Conservation (phyloP, 2,797 vertebrate species). For the Sebastes oblongus region DNA sequence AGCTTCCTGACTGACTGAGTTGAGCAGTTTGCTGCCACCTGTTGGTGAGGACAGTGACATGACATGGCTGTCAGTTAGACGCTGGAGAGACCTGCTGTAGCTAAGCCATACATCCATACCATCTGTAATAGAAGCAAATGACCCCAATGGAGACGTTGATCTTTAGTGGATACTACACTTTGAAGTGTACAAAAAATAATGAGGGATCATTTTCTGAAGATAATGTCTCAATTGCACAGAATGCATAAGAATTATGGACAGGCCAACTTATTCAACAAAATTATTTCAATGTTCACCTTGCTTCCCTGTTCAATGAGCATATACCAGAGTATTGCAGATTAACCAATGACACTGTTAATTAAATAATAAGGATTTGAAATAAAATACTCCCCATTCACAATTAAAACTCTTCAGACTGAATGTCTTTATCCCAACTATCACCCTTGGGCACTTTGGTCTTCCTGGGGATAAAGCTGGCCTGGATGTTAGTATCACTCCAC, state of each 20-base stretch:
- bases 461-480: not conserved
- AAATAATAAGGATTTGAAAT: not conserved
- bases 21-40: conserved; percentile 81
- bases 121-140: not conserved
- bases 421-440: not conserved
- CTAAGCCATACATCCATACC: not conserved
- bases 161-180: not conserved
- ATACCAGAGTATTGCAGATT: not conserved
- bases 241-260: not conserved
- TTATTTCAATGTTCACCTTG: not conserved
- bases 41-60: conserved; percentile 49
- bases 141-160: not conserved
- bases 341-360: not conserved
- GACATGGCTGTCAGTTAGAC: conserved; percentile 1
- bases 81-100: not conserved
- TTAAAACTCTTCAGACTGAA: not conserved
- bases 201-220: not conserved
- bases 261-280: not conserved
- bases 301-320: too few species aligned
- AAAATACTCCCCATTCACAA: not conserved
- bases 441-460: not conserved
- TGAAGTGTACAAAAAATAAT: not conserved
- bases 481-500: not conserved
- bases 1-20: conserved; percentile 7
- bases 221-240: not conserved